Conservation (phyloP, 2,113 vertebrate species). For the Genyomyrus donnyi region DNA sequence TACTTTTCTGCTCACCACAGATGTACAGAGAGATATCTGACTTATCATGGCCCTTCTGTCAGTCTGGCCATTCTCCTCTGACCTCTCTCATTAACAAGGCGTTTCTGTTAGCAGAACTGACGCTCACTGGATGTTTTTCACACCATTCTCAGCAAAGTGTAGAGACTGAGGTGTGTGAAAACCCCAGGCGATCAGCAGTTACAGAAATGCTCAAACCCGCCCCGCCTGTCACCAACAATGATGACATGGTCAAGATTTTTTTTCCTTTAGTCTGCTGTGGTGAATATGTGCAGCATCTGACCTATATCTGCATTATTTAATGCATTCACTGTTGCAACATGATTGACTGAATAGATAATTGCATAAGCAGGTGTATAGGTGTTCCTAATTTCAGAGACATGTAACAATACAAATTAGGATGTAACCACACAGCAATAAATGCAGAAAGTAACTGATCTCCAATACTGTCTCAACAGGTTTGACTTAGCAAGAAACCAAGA, state of each 20-base stretch:
- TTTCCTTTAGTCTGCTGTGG: too few species aligned
- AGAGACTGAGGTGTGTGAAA: background rate
- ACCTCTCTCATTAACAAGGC: background rate
- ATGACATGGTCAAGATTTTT: too few species aligned
- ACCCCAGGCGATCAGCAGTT: too few species aligned
- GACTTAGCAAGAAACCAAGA: background rate
- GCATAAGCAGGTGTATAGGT: background rate
- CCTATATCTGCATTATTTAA: background rate
- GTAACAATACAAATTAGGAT: background rate
- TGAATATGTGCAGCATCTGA: background rate
- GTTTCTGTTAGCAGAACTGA: background rate
- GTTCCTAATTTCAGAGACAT: background rate
- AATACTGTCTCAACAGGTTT: background rate
- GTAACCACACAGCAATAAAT: background rate
- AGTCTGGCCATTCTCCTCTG: background rate
- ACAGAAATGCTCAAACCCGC: too few species aligned
- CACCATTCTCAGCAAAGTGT: background rate
- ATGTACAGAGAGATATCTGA: background rate
- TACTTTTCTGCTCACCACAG: background rate
- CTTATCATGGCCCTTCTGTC: background rate
- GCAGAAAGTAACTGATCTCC: background rate
- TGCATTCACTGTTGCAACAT: background rate
- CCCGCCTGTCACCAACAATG: too few species aligned
- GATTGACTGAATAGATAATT: background rate
- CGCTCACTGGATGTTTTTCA: background rate